Percentiles rank a stretch among this genome's conserved stretches.
Conservation (phyloP, 2,888 invertebrate species). For the Taenaris catops region DNA sequence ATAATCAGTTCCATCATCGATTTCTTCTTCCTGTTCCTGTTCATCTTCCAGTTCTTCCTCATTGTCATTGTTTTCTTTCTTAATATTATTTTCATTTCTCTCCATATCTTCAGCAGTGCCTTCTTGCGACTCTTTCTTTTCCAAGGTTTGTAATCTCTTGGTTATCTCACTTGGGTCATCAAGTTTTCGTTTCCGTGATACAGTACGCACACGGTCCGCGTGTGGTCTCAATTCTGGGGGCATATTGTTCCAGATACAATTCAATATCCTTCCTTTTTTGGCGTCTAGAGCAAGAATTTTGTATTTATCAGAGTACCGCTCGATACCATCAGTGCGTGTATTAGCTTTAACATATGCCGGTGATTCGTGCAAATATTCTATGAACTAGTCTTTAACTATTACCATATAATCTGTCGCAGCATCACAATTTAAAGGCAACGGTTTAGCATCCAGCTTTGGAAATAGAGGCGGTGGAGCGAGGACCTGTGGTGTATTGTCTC, state of each 20-base stretch:
- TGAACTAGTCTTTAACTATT: slow-evolving; percentile 85
- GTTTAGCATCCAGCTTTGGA: slow-evolving; percentile 80
- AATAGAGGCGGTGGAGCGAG: slow-evolving; percentile 80
- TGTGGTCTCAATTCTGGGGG: slow-evolving; percentile 82
- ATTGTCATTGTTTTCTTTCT: slow-evolving; percentile 76
- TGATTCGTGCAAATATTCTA: slow-evolving; percentile 85
- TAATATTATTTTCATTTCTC: slow-evolving; percentile 59
- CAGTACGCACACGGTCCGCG: slow-evolving; percentile 46
- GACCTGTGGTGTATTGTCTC: slow-evolving; percentile 74
- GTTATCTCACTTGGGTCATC: slow-evolving; percentile 55
- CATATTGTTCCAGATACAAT: slow-evolving; percentile 82
- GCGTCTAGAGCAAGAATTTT: slow-evolving; percentile 69
- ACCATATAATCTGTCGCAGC: slow-evolving; percentile 84
- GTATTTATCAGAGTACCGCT: slow-evolving; percentile 80
- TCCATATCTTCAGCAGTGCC: slow-evolving; percentile 66
- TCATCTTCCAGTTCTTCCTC: slow-evolving; percentile 81
- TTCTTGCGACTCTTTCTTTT: slow-evolving; percentile 81
- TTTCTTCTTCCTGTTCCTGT: slow-evolving; percentile 88
- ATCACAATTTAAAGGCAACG: slow-evolving; percentile 70
- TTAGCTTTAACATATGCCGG: slow-evolving; percentile 79
- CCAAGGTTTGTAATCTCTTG: slow-evolving; percentile 82
- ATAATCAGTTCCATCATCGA: slow-evolving; percentile 94
- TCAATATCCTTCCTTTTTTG: slow-evolving; percentile 59
- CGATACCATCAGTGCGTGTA: slow-evolving; percentile 65
- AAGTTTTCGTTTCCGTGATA: slow-evolving; percentile 53